Conservation (phyloP, 2,888 invertebrate species). For the Tachina fera region DNA sequence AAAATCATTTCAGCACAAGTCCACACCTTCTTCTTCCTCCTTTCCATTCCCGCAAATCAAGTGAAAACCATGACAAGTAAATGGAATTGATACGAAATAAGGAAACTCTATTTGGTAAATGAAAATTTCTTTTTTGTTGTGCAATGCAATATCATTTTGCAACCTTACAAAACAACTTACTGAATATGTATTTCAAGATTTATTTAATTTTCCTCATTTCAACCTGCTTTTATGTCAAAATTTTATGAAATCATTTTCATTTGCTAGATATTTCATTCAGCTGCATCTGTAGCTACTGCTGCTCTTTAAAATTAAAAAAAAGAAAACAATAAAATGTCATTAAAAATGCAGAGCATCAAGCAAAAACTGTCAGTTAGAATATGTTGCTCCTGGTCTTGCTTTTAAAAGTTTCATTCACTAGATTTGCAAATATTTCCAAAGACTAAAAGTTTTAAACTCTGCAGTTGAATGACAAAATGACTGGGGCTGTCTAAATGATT, state of each 20-base stretch:
- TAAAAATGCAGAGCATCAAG: not conserved
- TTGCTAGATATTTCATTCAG: constrained; percentile 15
- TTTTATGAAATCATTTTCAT: constrained; percentile 26
- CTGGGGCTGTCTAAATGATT: constrained; percentile 50
- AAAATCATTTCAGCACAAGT: not conserved
- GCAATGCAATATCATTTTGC: constrained; percentile 20
- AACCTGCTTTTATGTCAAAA: constrained; percentile 51
- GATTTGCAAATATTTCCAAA: constrained; percentile 9
- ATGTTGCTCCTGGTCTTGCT: constrained; percentile 13
- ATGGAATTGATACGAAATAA: constrained; percentile 40
- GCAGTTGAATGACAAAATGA: constrained; percentile 56
- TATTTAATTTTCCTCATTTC: constrained; percentile 51
- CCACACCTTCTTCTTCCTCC: too few relatives aligned
- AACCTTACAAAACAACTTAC: not conserved
- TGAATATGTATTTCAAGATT: not conserved
- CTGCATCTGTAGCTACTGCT: too few relatives aligned
- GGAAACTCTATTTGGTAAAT: constrained; percentile 56
- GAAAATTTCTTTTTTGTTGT: constrained; percentile 47
- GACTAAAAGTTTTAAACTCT: constrained; percentile 33
- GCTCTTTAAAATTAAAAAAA: not conserved
- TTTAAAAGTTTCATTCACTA: not conserved
- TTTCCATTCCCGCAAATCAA: not conserved
- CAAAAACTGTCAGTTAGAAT: not conserved
- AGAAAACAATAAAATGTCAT: constrained; percentile 5
- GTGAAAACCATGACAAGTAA: not conserved